Evolutionary conservation across 2,888 invertebrate species (phyloP).

Genomic region (Mesoligia furuncula): DNA sequence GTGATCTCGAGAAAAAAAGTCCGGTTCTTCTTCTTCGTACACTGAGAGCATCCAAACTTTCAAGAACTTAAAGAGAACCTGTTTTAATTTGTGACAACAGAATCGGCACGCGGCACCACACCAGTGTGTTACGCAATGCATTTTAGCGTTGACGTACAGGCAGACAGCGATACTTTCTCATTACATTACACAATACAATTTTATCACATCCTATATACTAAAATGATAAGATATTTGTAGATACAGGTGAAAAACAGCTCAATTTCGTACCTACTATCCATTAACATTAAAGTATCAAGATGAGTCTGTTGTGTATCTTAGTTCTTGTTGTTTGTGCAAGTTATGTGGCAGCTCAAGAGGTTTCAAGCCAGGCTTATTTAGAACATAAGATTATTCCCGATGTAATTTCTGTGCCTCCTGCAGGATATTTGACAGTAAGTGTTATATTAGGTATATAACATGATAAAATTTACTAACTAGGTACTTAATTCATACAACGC

Average conservation of each 20-base stretch:
- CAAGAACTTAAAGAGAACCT: too few species aligned
- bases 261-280: not conserved
- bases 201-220: not conserved
- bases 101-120: too few species aligned
- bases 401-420: constrained; percentile 44
- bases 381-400: constrained; percentile 59
- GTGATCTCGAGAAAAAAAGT: too few species aligned
- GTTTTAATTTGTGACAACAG: too few species aligned
- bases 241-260: not conserved
- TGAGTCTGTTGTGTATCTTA: constrained; percentile 17
- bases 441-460: not conserved
- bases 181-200: not conserved
- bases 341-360: constrained; percentile 3
- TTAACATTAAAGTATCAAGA: constrained; percentile 24
- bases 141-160: not conserved
- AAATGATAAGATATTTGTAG: not conserved
- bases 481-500: not conserved
- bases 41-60: too few species aligned
- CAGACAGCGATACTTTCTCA: not conserved
- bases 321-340: constrained; percentile 20
- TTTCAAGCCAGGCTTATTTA: constrained; percentile 59
- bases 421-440: constrained; percentile 53
- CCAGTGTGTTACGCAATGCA: too few species aligned
- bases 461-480: not conserved
- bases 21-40: too few species aligned